A percentile compares a stretch with the other conserved stretches of the same genome.
Evolutionary conservation across 2,113 vertebrate species (phyloP).

Genomic region (Dicrurus megarhynchus): DNA sequence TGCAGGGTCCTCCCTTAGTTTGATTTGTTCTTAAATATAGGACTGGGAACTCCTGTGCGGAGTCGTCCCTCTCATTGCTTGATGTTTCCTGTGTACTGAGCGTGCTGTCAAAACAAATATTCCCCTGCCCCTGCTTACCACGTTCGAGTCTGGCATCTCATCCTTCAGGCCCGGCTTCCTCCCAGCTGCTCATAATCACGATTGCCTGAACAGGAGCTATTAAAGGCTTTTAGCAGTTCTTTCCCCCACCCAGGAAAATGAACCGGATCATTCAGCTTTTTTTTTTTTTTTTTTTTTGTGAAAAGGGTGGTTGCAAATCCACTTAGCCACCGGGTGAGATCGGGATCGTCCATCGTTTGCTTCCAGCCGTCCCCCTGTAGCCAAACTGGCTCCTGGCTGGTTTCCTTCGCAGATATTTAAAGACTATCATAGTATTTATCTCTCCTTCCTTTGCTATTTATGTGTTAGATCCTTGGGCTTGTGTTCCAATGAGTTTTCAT

Average conservation of each 20-base stretch:
- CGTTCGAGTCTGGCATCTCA: background rate
- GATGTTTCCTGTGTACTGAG: conserved; percentile 40
- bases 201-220: conserved; percentile 1
- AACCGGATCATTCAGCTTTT: background rate
- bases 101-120: conserved; percentile 20
- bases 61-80: conserved; percentile 9
- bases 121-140: conserved; percentile 48
- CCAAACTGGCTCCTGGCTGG: conserved; percentile 52
- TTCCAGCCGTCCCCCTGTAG: conserved; percentile 27
- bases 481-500: background rate
- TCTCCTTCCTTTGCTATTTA: conserved; percentile 67
- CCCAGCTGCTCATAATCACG: background rate
- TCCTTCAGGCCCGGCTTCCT: background rate
- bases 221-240: background rate
- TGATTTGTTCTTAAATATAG: conserved; percentile 67
- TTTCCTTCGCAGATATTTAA: conserved; percentile 69
- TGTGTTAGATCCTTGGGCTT: background rate
- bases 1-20: conserved; percentile 62
- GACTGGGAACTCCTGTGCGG: background rate
- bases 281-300: background rate
- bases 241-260: background rate
- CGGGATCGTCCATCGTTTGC: background rate
- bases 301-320: background rate
- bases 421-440: conserved; percentile 50
- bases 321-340: background rate